phyloP scores from a whole-genome alignment of 2,113 vertebrate genomes.

The Acrocephalus kingi region DNA sequence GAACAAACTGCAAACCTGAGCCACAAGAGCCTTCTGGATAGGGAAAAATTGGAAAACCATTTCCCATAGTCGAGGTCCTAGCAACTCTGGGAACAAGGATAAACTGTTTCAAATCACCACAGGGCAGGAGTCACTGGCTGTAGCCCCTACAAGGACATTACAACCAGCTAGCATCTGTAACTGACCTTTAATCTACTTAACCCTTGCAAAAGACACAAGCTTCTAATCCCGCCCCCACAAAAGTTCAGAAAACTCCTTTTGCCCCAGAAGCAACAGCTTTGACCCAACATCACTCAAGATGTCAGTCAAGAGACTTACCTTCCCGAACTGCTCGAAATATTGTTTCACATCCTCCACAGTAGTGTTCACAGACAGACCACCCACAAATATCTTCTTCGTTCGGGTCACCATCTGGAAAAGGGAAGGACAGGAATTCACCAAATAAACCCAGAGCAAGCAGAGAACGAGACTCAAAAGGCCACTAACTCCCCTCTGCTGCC shows the following conservation, averaged over 20 bases:
- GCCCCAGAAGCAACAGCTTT: background rate
- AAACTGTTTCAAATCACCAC: background rate
- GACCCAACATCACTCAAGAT: background rate
- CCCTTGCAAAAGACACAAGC: background rate
- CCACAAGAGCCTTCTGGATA: background rate
- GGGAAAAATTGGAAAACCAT: background rate
- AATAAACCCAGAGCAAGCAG: constrained; percentile 13
- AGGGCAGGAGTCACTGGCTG: background rate
- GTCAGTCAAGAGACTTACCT: constrained; percentile 79
- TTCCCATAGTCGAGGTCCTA: background rate
- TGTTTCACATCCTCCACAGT: constrained; percentile 98
- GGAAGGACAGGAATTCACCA: constrained; percentile 63
- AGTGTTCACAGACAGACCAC: constrained; percentile 96
- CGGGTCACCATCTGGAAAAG: constrained; percentile 94
- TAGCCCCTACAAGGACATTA: background rate
- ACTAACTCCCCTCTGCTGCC: background rate
- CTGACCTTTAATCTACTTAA: constrained; percentile 25
- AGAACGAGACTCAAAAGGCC: background rate
- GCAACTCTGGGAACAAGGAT: background rate
- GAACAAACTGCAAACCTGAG: background rate
- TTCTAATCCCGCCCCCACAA: background rate
- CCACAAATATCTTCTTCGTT: constrained; percentile 99
- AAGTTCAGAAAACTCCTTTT: constrained; percentile 14
- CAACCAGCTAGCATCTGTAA: background rate
- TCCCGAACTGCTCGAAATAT: constrained; percentile 99